phyloP scores from a whole-genome alignment of 1,140 invertebrate genomes.

The Xylocopa sonorina region DNA sequence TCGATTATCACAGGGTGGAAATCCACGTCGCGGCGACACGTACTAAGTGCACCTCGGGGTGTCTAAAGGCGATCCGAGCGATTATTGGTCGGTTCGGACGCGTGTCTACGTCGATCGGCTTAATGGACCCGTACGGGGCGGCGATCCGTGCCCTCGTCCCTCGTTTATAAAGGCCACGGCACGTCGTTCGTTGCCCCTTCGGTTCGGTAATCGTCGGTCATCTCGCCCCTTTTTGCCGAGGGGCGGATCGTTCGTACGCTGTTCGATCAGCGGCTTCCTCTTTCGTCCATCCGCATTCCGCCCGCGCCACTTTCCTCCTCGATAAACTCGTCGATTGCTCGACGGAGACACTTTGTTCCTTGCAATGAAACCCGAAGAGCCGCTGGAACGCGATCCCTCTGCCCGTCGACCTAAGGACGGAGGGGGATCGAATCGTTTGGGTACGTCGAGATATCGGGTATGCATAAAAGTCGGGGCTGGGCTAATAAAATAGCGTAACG shows the following conservation, averaged over 20 bases:
- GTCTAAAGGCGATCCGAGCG: conserved; percentile 27
- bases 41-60: conserved; percentile 11
- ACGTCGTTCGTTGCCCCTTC: not conserved
- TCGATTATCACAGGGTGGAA: conserved; percentile 28
- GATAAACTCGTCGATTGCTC: conserved; percentile 12
- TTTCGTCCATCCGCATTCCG: not conserved
- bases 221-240: not conserved
- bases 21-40: not conserved
- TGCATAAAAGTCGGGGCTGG: too few relatives aligned
- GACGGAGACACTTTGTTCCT: not conserved
- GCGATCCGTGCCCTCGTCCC: not conserved
- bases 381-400: not conserved
- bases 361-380: not conserved
- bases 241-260: not conserved
- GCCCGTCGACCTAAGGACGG: not conserved
- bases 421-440: too few relatives aligned
- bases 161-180: conserved; percentile 14
- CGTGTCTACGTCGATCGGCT: conserved; percentile 15
- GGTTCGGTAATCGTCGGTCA: conserved; percentile 15
- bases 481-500: too few relatives aligned
- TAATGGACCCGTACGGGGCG: conserved; percentile 33
- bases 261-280: not conserved
- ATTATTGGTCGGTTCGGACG: conserved; percentile 42
- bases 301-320: not conserved
- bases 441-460: too few relatives aligned